phyloP scores from a whole-genome alignment of 1,140 invertebrate genomes.

The Dolichoris vasculosae region DNA sequence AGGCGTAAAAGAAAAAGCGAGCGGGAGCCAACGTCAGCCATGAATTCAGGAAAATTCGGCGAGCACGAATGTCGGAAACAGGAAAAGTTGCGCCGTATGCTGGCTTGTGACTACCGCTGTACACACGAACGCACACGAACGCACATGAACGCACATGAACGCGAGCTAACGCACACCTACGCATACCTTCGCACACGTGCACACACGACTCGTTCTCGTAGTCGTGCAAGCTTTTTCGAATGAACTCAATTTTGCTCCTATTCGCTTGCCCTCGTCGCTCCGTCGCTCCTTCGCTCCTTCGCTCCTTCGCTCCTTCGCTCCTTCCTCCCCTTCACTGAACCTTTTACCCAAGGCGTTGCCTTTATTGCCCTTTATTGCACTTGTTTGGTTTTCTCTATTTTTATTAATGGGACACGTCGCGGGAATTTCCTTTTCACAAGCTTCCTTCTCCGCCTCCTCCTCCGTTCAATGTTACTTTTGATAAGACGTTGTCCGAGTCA shows the following conservation, averaged over 20 bases:
- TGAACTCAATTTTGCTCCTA: background rate
- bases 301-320: background rate
- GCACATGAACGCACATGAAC: too few relatives aligned
- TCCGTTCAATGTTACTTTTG: background rate
- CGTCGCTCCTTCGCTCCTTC: background rate
- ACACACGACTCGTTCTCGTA: background rate
- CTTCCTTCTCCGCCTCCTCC: background rate
- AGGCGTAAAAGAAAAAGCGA: background rate
- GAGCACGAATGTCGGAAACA: slow-evolving; percentile 39
- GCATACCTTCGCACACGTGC: background rate
- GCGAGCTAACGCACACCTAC: too few relatives aligned
- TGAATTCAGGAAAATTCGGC: background rate
- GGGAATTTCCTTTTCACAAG: slow-evolving; percentile 29
- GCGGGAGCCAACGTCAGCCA: background rate
- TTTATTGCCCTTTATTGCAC: slow-evolving; percentile 45
- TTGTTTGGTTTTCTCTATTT: slow-evolving; percentile 40
- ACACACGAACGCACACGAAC: background rate
- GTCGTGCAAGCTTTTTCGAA: slow-evolving; percentile 9
- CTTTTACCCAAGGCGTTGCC: slow-evolving; percentile 33
- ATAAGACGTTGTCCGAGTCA: too few relatives aligned
- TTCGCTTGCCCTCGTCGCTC: background rate
- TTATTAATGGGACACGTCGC: slow-evolving; percentile 43
- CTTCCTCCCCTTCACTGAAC: background rate
- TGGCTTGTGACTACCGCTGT: background rate
- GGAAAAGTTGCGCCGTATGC: slow-evolving; percentile 40